Conservation (phyloP, 2,888 invertebrate species). For the Rhyacophila evoluta region DNA sequence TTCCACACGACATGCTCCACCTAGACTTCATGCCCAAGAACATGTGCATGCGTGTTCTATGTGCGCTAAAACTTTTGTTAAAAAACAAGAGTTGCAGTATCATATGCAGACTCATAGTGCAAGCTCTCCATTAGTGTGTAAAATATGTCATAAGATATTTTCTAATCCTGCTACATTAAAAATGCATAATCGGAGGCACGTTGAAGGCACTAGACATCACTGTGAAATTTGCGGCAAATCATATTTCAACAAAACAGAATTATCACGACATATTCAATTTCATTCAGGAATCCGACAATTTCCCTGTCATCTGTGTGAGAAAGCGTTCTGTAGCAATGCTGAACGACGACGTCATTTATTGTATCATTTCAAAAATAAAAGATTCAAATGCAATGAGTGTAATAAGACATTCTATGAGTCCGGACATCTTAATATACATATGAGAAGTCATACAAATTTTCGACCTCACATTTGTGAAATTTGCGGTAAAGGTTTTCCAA, state of each 20-base stretch:
- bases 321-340: slow-evolving; percentile 59
- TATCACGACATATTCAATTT: slow-evolving; percentile 58
- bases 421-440: slow-evolving; percentile 59
- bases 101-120: slow-evolving; percentile 57
- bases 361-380: slow-evolving; percentile 59
- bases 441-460: slow-evolving; percentile 59
- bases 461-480: slow-evolving; percentile 58
- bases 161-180: slow-evolving; percentile 58
- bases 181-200: slow-evolving; percentile 59
- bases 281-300: slow-evolving; percentile 58
- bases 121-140: slow-evolving; percentile 55
- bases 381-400: slow-evolving; percentile 58
- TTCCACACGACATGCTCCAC: slow-evolving; percentile 35
- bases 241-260: slow-evolving; percentile 59
- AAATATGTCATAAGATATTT: slow-evolving; percentile 58
- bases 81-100: slow-evolving; percentile 55
- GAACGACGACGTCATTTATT: slow-evolving; percentile 59
- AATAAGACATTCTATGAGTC: slow-evolving; percentile 59
- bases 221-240: slow-evolving; percentile 58
- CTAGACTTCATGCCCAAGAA: background rate
- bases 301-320: slow-evolving; percentile 58
- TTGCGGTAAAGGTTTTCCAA: slow-evolving; percentile 59
- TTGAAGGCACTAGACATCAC: slow-evolving; percentile 56
- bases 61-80: slow-evolving; percentile 56
- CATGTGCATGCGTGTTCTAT: slow-evolving; percentile 52